Evolutionary conservation across 2,888 invertebrate genomes (phyloP).

Genomic region (Bibio marci): DNA sequence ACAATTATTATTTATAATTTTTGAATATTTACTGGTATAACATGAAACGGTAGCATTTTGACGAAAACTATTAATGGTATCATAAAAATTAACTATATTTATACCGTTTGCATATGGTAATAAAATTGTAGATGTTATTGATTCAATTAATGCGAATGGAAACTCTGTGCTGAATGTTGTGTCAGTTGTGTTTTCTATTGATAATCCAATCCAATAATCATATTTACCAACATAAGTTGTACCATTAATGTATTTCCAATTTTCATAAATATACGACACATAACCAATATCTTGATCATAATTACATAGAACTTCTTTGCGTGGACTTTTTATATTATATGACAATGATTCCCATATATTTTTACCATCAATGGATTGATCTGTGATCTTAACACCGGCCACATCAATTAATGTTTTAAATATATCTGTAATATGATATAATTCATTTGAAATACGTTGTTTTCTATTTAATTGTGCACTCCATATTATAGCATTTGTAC

Average conservation of each 20-base stretch:
- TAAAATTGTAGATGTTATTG: conserved; percentile 9
- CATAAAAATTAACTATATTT: neutral
- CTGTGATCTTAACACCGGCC: conserved; percentile 11
- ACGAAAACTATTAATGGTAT: neutral
- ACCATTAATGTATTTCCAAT: conserved; percentile 24
- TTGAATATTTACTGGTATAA: neutral
- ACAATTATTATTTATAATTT: conserved; percentile 12
- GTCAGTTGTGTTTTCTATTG: conserved; percentile 11
- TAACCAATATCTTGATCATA: conserved; percentile 42
- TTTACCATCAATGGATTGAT: conserved; percentile 37
- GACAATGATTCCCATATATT: conserved; percentile 50
- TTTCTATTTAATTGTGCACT: conserved; percentile 38
- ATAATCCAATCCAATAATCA: conserved; percentile 15
- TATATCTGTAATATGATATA: conserved; percentile 73
- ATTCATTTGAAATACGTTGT: conserved; percentile 37
- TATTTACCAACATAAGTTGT: conserved; percentile 17
- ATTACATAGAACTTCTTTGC: conserved; percentile 49
- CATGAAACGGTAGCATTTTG: neutral
- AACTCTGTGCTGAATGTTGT: no score
- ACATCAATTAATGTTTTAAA: conserved; percentile 41
- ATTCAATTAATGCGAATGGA: neutral
- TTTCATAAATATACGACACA: conserved; percentile 15
- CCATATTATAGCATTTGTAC: conserved; percentile 62
- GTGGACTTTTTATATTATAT: conserved; percentile 25
- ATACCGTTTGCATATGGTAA: conserved; percentile 7